Base-by-base conservation (phyloP, 2,888 invertebrate genomes). In the Tiphia femorata region DNA sequence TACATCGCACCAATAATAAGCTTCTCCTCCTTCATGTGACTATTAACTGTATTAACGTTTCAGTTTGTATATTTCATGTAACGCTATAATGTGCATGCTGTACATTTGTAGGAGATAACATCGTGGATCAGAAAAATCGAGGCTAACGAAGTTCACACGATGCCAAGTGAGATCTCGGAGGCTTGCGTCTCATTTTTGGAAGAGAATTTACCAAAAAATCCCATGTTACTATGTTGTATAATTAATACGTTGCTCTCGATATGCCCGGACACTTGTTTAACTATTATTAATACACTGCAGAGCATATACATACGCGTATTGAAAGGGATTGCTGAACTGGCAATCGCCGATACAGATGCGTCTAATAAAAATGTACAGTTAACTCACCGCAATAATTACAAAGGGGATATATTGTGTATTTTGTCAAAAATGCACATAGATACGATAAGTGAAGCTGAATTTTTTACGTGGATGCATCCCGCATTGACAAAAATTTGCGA, bases 141-240 rank as follows among this genome's bases (percentile, higher is more conserved):
- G n/a, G n/a, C n/a, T n/a, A n/a, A n/a, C n/a, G n/a, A n/a, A n/a
- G n/a, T n/a, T n/a, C n/a, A n/a, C n/a, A n/a, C n/a, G n/a, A n/a
- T n/a, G n/a, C n/a, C n/a, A n/a, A n/a, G n/a, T n/a, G n/a, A n/a
- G n/a, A n/a, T n/a, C n/a, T n/a, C n/a, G n/a, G n/a, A n/a, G n/a
- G n/a, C n/a, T n/a, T n/a, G n/a, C n/a, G n/a, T n/a, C n/a, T 70
- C 81, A 29, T 86, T 86, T 72, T 76, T 88, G 14, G 84, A 84
- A 77, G 61, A 66, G 23, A 86, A 86, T 77, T 73, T 88, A 52
- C 80, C 78, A 66, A 75, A 65, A 27, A 85, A 86, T 73, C 86
- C 87, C 37, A 82, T 58, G 3, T 44, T 77, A 19, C 53, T 71
- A 27, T 78, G 76, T 49, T 77, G 77, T 73, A 66, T 81, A 20